Evolutionary conservation across 2,888 invertebrate genomes (phyloP).

Genomic region (Erannis defoliaria): DNA sequence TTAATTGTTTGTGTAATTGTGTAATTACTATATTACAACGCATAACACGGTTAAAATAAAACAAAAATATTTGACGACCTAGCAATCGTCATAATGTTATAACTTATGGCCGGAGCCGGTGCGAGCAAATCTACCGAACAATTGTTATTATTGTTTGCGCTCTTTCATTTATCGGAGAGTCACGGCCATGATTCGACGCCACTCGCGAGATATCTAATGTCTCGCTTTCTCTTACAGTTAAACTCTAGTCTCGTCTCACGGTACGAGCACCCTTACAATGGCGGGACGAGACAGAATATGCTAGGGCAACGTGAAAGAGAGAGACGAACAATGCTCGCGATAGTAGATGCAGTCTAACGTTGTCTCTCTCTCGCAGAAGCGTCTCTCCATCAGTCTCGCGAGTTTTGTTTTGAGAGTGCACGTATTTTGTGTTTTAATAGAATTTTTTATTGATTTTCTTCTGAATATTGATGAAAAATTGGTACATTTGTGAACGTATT

Average conservation of each 20-base stretch:
- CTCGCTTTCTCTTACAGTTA: neutral
- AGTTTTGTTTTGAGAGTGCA: constrained; percentile 3
- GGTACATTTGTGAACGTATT: neutral
- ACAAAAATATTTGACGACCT: neutral
- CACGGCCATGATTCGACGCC: neutral
- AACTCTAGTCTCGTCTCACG: constrained; percentile 6
- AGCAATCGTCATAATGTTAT: neutral
- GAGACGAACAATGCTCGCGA: neutral
- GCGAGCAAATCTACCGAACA: neutral
- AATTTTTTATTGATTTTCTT: neutral
- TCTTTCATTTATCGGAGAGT: neutral
- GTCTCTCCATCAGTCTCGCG: constrained; percentile 16
- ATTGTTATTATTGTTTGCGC: neutral
- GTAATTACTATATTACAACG: too few species aligned
- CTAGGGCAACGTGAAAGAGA: neutral
- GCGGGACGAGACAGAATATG: neutral
- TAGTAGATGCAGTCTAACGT: constrained; percentile 1
- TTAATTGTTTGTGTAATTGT: too few species aligned
- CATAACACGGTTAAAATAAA: too few species aligned
- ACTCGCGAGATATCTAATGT: constrained; percentile 7
- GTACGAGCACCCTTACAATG: neutral
- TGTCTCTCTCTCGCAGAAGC: neutral
- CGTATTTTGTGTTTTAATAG: neutral
- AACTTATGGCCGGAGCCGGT: neutral
- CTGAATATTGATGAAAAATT: neutral